Evolutionary conservation across 1,140 invertebrate species (phyloP), one percentile per base, ranked within the genome.

Genomic region (Lepidurus packardi): DNA sequence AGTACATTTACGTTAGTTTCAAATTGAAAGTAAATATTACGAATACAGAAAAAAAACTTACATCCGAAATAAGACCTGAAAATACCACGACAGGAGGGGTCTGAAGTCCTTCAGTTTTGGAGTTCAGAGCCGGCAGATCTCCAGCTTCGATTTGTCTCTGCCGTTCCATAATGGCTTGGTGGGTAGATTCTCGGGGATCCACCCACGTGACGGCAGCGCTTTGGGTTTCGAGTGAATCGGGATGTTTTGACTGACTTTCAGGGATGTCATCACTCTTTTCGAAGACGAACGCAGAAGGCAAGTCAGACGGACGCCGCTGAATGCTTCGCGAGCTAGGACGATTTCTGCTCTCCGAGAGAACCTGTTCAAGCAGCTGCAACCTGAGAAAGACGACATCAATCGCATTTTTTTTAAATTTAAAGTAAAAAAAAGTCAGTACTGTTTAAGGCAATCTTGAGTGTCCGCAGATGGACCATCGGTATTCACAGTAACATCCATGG

Each of bases 161-260:
- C 13, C 9, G 13, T 24, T 43, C 76, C 45, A 77, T 41, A 21
- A 43, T 21, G 25, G 43, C 76, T 24, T 47, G 76, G n/a, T 45
- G 44, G 16, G 76, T 47, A 21, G 43, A 45, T 21, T 77, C 76
- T 43, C 47, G 43, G 16, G 76, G 76, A 53, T 77, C 76, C 6
- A 25, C 76, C 76, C 76, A 77, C 10, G 76, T 77, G 25, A 77
- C 43, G 21, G 76, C 43, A 7, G 76, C 47, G 6, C 42, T 24
- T 47, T 77, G 76, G 8, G 43, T 42, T 45, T 77, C 76, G 13
- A 77, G 10, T 7, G 41, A 43, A 16, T 77, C 43, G 25, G 76
- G 25, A n/a, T 53, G 53, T 21, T 65, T 65, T 21, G 21, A n/a
- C 53, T 65, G 53, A 16, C 53, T 65, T 16, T 65, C 53, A n/a